phyloP scores from a whole-genome alignment of 2,888 invertebrate genomes.

The Palloptera scutellata region DNA sequence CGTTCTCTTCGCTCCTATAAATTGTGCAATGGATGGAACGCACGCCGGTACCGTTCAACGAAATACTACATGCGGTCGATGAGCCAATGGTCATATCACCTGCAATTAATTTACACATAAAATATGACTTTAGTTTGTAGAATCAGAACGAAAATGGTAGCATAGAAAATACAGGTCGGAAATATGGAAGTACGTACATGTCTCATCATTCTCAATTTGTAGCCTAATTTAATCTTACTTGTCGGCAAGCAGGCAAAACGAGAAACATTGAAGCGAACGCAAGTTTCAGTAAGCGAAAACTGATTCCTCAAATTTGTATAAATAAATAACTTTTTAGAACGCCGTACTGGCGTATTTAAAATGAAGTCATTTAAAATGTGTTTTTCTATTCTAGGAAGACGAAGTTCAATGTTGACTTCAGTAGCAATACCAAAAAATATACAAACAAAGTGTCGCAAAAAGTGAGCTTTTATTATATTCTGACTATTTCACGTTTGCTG shows the following conservation, averaged over 20 bases:
- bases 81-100: slow-evolving; percentile 85
- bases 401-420: background rate
- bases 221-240: background rate
- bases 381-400: too few relatives aligned
- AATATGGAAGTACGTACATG: too few relatives aligned
- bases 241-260: too few relatives aligned
- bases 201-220: too few relatives aligned
- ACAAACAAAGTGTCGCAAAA: background rate
- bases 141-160: too few relatives aligned
- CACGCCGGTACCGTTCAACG: slow-evolving; percentile 86
- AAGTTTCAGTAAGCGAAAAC: too few relatives aligned
- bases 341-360: too few relatives aligned
- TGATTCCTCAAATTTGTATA: too few relatives aligned
- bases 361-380: too few relatives aligned
- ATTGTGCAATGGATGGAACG: slow-evolving; percentile 86
- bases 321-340: too few relatives aligned
- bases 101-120: slow-evolving; percentile 61
- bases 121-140: background rate
- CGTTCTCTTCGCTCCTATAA: slow-evolving; percentile 79
- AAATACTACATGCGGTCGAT: slow-evolving; percentile 81
- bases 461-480: background rate
- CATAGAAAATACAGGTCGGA: too few relatives aligned
- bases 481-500: background rate
- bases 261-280: slow-evolving; percentile 11
- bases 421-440: background rate